Evolutionary conservation across 2,113 vertebrate species (phyloP), one percentile per base, ranked within the genome.

Genomic region (Archilochus colubris): DNA sequence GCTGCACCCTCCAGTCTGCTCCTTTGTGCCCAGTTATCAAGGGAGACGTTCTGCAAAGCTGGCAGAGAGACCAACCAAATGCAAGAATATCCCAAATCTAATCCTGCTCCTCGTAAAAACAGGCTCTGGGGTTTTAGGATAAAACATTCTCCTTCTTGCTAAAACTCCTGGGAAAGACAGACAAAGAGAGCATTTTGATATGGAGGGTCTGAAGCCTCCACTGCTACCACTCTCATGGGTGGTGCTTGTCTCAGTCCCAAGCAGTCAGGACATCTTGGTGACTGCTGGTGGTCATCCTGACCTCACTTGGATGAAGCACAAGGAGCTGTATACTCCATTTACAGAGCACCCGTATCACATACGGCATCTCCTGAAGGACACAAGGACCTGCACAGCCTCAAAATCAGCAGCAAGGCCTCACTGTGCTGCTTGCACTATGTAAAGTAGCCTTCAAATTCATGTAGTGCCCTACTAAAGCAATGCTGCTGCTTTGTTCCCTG

Each of bases 171-270:
- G 54, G n/a, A 70, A 89, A 68, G 54, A 67, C 19, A 79, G 20
- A 67, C 30, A 43, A 84, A 14, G 19, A 43, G 5, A 55, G 7
- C 6, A 5, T 0, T 0, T 3, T 72, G 44, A 31, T 53, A 14
- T 36, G 33, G 36, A 83, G 27, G 11, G n/a, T 53, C 74, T 57
- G 70, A 25, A 55, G 48, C 10, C 48, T 81, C 59, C 14, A 33
- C 14, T 28, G 38, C 33, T 74, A 89, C 57, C 58, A 72, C 33
- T 33, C 33, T 33, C 33, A 33, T 33, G 33, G 33, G 33, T 33
- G 33, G 33, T 33, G 33, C 33, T 33, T 33, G 23, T 9, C 21
- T 78, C 3, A 0, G 30, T 22, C 40, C 33, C 61, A 68, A 57
- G 15, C 1, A 2, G 9, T 33, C 48, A 67, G 28, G 53, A 86